These are phyloP conservation scores for Megaceryle torquata DNA, from an alignment of 2,113 vertebrate species.

Conservation along the genomic window DNA sequence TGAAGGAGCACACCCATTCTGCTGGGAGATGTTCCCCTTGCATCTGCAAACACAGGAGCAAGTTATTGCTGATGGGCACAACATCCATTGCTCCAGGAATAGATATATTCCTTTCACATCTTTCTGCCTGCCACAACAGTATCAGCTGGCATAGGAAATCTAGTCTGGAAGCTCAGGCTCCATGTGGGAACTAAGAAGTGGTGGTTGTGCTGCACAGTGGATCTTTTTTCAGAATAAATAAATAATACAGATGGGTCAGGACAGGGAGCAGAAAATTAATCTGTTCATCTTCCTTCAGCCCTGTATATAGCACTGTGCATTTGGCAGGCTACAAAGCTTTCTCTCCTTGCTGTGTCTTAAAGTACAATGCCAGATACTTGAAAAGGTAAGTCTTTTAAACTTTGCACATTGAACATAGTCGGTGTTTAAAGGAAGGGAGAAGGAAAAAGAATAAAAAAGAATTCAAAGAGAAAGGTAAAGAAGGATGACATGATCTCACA, in stretches of 20 bases:
- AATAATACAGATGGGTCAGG: background rate
- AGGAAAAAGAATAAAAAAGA: background rate
- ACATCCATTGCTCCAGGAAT: background rate
- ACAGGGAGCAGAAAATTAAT: conserved; percentile 11
- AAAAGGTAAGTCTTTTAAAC: background rate
- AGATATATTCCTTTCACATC: background rate
- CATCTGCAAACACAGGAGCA: background rate
- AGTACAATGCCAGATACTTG: background rate
- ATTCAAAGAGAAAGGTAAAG: background rate
- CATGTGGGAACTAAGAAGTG: background rate
- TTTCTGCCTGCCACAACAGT: background rate
- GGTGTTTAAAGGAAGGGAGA: background rate
- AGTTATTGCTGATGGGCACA: background rate
- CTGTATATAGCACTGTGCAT: background rate
- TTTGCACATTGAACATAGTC: background rate
- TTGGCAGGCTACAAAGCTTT: background rate
- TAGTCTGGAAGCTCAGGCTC: background rate
- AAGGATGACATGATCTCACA: background rate
- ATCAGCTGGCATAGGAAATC: background rate
- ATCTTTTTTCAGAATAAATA: conserved; percentile 19
- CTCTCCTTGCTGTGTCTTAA: background rate
- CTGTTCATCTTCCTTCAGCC: background rate
- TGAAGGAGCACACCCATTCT: background rate
- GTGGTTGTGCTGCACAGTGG: background rate
- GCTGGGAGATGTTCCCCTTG: background rate